phyloP scores from a whole-genome alignment of 2,888 invertebrate genomes.

The Cantharis rustica region DNA sequence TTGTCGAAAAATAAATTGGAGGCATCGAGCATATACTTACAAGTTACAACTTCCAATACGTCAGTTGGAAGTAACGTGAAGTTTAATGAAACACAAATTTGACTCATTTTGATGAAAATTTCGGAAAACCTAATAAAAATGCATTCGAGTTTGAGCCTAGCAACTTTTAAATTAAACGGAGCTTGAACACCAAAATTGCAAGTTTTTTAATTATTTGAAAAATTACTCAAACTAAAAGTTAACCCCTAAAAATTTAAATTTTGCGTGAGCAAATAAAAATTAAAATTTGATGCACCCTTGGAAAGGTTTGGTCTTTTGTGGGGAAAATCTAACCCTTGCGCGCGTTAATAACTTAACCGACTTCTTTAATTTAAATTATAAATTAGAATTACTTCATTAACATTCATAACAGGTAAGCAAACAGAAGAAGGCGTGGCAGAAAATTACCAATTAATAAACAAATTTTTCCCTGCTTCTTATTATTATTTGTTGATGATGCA shows the following conservation, averaged over 20 bases:
- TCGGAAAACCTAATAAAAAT: neutral
- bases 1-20: neutral
- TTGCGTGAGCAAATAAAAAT: neutral
- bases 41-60: neutral
- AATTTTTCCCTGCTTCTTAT: neutral
- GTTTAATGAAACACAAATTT: neutral
- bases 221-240: neutral
- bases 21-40: neutral
- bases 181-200: neutral
- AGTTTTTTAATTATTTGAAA: neutral
- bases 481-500: neutral
- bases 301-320: neutral
- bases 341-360: neutral
- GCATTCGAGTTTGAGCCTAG: neutral
- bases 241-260: neutral
- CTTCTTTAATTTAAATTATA: neutral
- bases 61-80: neutral
- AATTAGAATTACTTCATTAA: neutral
- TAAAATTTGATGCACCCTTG: neutral
- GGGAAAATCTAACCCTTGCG: neutral
- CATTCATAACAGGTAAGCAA: neutral
- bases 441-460: neutral
- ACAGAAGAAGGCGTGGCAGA: neutral
- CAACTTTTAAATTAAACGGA: neutral
- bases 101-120: neutral